phyloP scores from a whole-genome alignment of 2,113 vertebrate species.

The Pterocles burchelli region DNA sequence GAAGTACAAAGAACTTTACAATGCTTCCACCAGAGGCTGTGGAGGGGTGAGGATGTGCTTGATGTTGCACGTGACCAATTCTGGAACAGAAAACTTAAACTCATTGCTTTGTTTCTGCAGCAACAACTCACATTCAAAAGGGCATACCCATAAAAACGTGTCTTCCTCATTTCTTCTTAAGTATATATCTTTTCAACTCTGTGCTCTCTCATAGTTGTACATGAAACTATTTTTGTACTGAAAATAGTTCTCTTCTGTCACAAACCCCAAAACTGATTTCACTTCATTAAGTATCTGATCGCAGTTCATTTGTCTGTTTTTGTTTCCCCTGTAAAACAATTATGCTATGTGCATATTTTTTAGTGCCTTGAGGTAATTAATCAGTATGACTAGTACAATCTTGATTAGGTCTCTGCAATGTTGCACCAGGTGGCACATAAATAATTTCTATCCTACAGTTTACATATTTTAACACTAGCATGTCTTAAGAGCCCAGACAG shows the following conservation, averaged over 20 bases:
- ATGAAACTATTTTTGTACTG: background rate
- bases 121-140: background rate
- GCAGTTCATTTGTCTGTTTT: background rate
- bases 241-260: background rate
- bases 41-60: background rate
- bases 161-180: background rate
- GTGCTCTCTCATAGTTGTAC: fast-evolving
- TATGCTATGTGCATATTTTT: background rate
- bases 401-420: background rate
- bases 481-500: background rate
- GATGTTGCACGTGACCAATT: background rate
- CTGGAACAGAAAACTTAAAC: background rate
- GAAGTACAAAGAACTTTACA: background rate
- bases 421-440: background rate
- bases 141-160: background rate
- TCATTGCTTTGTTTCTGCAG: background rate
- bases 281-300: background rate
- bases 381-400: background rate
- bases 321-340: background rate
- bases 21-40: background rate
- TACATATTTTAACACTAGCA: background rate
- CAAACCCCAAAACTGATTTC: background rate
- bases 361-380: background rate
- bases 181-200: background rate
- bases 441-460: background rate